These are phyloP conservation scores for Ecdyonurus torrentis DNA, from an alignment of 2,888 invertebrate species.

Conservation along the genomic window DNA sequence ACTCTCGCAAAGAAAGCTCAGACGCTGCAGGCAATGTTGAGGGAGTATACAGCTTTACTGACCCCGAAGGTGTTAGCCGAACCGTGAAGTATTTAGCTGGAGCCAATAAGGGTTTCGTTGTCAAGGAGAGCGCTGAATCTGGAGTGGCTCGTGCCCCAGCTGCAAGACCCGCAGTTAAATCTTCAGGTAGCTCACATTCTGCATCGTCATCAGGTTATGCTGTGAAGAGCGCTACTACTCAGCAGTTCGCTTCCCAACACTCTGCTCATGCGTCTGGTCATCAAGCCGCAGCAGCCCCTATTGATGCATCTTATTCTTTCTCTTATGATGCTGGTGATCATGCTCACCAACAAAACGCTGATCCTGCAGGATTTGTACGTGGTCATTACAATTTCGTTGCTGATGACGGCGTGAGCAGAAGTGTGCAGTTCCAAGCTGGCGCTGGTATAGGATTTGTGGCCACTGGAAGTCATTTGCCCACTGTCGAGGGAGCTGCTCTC, in stretches of 20 bases:
- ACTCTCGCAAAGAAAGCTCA: conserved; percentile 21
- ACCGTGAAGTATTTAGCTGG: conserved; percentile 16
- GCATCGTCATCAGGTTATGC: background rate
- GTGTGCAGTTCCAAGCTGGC: conserved; percentile 16
- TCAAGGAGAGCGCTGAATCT: conserved; percentile 7
- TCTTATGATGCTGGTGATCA: conserved; percentile 15
- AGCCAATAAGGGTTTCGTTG: conserved; percentile 16
- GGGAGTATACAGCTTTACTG: conserved; percentile 15
- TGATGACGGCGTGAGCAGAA: conserved; percentile 15
- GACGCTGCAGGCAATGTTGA: conserved; percentile 21
- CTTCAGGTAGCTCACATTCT: background rate
- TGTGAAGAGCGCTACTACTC: background rate
- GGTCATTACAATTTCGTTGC: conserved; percentile 16
- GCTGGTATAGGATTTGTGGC: conserved; percentile 16
- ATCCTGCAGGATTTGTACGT: conserved; percentile 20
- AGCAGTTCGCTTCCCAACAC: background rate
- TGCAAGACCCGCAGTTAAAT: background rate
- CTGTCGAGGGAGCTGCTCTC: conserved; percentile 5
- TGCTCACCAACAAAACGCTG: conserved; percentile 22
- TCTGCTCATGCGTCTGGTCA: background rate
- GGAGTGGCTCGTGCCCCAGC: background rate
- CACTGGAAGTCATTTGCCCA: conserved; percentile 16
- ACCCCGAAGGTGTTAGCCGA: conserved; percentile 13
- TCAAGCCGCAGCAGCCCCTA: background rate
- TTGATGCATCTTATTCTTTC: conserved; percentile 18